A percentile compares a stretch with the other conserved stretches of the same genome.
Evolutionary conservation across 2,797 vertebrate species (phyloP).

Genomic region (Bovichtus diacanthus): DNA sequence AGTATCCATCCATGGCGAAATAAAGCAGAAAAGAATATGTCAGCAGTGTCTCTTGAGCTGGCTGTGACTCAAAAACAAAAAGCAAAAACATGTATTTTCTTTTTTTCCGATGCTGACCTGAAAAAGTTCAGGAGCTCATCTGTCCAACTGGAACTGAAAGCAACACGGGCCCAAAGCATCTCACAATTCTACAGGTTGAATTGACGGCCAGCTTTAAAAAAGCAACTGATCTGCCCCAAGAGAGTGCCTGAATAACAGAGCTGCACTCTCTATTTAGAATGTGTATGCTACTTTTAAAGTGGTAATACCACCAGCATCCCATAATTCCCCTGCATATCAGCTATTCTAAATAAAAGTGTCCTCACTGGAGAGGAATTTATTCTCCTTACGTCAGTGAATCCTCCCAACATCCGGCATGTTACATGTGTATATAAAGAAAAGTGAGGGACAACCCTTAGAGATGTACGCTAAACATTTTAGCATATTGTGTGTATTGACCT

Average conservation of each 20-base stretch:
- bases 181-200: slow-evolving; percentile 35
- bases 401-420: slow-evolving; percentile 58
- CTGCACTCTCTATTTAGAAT: slow-evolving; percentile 66
- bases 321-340: slow-evolving; percentile 65
- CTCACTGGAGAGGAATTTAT: slow-evolving; percentile 72
- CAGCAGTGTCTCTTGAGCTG: background rate
- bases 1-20: background rate
- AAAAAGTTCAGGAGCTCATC: slow-evolving; percentile 1
- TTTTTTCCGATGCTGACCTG: background rate
- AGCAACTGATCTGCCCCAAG: slow-evolving; percentile 48
- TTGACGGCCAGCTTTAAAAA: slow-evolving; percentile 43
- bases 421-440: slow-evolving; percentile 36
- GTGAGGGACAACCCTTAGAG: slow-evolving; percentile 12
- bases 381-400: slow-evolving; percentile 60
- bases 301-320: slow-evolving; percentile 60
- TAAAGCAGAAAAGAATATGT: background rate
- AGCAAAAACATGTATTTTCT: background rate
- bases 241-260: slow-evolving; percentile 48
- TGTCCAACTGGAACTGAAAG: slow-evolving; percentile 3
- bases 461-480: background rate
- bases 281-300: slow-evolving; percentile 64
- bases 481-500: background rate
- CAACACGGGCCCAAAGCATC: slow-evolving; percentile 5
- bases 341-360: slow-evolving; percentile 73
- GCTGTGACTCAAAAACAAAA: background rate